Conservation (phyloP, 2,888 invertebrate genomes). For the Sinopyrophorus schimmeli region DNA sequence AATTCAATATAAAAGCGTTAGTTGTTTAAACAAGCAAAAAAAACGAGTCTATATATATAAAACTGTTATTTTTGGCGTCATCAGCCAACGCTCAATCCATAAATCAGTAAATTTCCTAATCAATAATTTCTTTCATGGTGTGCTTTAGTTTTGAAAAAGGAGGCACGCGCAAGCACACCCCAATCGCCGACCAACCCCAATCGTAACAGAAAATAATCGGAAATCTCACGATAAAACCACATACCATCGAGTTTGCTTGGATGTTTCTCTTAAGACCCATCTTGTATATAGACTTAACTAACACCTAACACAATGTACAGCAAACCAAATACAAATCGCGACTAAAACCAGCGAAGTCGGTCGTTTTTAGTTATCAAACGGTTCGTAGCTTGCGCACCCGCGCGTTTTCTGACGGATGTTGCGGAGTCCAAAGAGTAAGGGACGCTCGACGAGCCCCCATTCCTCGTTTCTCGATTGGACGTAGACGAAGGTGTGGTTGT, state of each 20-base stretch:
- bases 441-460: constrained; percentile 27
- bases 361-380: constrained; percentile 14
- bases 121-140: no score
- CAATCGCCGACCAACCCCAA: constrained; percentile 32
- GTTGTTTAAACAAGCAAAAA: no score
- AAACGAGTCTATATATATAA: no score
- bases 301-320: no score
- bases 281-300: no score
- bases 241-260: constrained; percentile 22
- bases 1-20: no score
- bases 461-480: constrained; percentile 29
- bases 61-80: no score
- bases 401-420: constrained; percentile 17
- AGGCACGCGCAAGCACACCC: constrained; percentile 32
- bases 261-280: constrained; percentile 28
- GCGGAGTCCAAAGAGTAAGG: constrained; percentile 11
- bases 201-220: background rate
- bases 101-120: no score
- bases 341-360: constrained; percentile 23
- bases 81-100: no score
- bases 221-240: constrained; percentile 14
- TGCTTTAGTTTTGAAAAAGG: no score
- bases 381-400: constrained; percentile 17
- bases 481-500: constrained; percentile 31
- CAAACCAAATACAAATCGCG: constrained; percentile 8